Evolutionary conservation across 2,797 vertebrate species (phyloP).

Genomic region (Pitangus sulphuratus): DNA sequence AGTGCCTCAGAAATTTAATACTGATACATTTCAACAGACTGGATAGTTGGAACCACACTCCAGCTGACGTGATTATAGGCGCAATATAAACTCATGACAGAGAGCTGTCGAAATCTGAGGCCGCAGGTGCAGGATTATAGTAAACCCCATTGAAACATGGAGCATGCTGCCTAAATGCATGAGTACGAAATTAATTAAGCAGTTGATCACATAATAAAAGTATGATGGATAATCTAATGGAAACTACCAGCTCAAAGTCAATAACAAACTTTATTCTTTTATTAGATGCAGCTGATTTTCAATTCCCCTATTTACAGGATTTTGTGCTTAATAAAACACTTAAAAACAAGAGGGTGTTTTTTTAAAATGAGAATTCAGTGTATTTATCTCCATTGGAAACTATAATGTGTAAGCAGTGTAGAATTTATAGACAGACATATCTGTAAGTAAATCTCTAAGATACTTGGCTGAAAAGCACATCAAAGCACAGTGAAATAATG

Average conservation of each 20-base stretch:
- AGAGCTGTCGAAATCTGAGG: conserved; percentile 75
- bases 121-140: conserved; percentile 82
- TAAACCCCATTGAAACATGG: conserved; percentile 76
- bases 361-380: conserved; percentile 76
- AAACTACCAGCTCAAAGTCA: conserved; percentile 76
- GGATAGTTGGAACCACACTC: conserved; percentile 68
- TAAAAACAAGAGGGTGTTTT: background rate
- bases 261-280: conserved; percentile 75
- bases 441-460: conserved; percentile 80
- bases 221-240: conserved; percentile 77
- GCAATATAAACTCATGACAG: conserved; percentile 71
- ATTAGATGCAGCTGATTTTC: conserved; percentile 79
- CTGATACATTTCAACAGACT: conserved; percentile 71
- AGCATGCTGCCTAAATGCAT: conserved; percentile 75
- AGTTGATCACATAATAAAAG: conserved; percentile 82
- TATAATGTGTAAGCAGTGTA: conserved; percentile 74
- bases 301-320: conserved; percentile 71
- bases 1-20: conserved; percentile 77
- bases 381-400: conserved; percentile 81
- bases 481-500: conserved; percentile 81
- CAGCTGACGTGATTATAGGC: conserved; percentile 78
- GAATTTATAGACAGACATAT: conserved; percentile 79
- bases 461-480: conserved; percentile 82
- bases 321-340: conserved; percentile 69
- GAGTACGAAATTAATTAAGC: conserved; percentile 82